A percentile compares a stretch with the other conserved stretches of the same genome.
Conservation (phyloP, 2,888 invertebrate species). For the Hirtodrosophila confusa region DNA sequence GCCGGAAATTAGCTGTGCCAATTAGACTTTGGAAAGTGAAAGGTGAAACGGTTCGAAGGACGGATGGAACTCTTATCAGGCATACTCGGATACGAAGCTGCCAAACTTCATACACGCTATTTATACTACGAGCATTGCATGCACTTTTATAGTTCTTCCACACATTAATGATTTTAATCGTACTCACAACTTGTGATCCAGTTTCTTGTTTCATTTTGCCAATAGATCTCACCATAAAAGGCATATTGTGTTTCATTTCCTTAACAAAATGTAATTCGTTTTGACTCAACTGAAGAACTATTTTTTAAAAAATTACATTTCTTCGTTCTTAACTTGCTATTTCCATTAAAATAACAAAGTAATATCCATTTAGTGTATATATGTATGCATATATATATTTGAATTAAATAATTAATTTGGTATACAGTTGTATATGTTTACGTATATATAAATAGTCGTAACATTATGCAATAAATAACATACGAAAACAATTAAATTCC, state of each 20-base stretch:
- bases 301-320: too few relatives aligned
- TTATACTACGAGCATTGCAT: neutral
- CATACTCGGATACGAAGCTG: neutral
- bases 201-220: too few relatives aligned
- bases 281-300: too few relatives aligned
- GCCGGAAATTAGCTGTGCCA: constrained; percentile 61
- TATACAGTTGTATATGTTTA: constrained; percentile 47
- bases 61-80: constrained; percentile 8
- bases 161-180: neutral
- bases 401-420: constrained; percentile 38
- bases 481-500: constrained; percentile 30
- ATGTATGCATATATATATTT: constrained; percentile 34
- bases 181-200: too few relatives aligned
- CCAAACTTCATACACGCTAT: constrained; percentile 23
- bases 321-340: too few relatives aligned
- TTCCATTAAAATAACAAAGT: too few relatives aligned
- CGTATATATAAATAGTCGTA: constrained; percentile 24
- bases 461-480: constrained; percentile 55
- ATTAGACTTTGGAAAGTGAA: constrained; percentile 54
- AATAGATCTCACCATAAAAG: too few relatives aligned
- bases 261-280: too few relatives aligned
- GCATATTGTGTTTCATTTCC: too few relatives aligned
- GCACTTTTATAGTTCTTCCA: too few relatives aligned
- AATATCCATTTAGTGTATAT: too few relatives aligned
- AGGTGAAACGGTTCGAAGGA: constrained; percentile 23